These are phyloP conservation scores for Synergus laeviventris DNA, from an alignment of 2,888 invertebrate genomes.

Conservation along the genomic window DNA sequence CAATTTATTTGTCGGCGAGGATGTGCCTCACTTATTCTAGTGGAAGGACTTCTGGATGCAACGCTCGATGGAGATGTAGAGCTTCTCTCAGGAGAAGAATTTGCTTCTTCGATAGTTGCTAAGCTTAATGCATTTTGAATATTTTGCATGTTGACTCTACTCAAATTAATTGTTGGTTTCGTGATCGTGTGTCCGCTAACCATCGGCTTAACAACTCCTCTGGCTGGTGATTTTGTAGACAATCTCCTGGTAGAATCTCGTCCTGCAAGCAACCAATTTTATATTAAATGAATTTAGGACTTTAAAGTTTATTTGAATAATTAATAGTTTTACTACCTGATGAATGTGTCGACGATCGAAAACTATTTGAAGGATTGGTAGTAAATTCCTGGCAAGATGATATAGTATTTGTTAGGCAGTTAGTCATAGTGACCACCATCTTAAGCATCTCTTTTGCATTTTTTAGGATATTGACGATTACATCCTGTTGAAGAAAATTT, in stretches of 20 bases:
- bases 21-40: constrained; percentile 42
- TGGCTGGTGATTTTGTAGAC: constrained; percentile 68
- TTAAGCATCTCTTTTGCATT: constrained; percentile 66
- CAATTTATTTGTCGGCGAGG: constrained; percentile 51
- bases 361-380: constrained; percentile 45
- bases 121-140: constrained; percentile 60
- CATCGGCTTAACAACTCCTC: constrained; percentile 73
- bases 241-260: constrained; percentile 62
- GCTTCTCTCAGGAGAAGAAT: constrained; percentile 53
- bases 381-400: constrained; percentile 64
- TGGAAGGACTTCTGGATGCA: constrained; percentile 22
- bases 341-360: constrained; percentile 43
- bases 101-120: constrained; percentile 67
- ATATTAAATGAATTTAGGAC: background rate
- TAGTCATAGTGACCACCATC: constrained; percentile 63
- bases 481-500: constrained; percentile 57
- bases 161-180: constrained; percentile 72
- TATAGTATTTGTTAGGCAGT: constrained; percentile 64
- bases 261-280: constrained; percentile 48
- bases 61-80: constrained; percentile 35
- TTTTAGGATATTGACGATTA: constrained; percentile 60
- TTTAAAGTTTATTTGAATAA: background rate
- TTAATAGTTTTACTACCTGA: constrained; percentile 40
- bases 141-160: constrained; percentile 69
- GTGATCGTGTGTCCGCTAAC: constrained; percentile 73